Percentiles rank a stretch among this genome's conserved stretches.
Evolutionary conservation across 2,113 vertebrate genomes (phyloP).

Genomic region (Corydoras sp.): DNA sequence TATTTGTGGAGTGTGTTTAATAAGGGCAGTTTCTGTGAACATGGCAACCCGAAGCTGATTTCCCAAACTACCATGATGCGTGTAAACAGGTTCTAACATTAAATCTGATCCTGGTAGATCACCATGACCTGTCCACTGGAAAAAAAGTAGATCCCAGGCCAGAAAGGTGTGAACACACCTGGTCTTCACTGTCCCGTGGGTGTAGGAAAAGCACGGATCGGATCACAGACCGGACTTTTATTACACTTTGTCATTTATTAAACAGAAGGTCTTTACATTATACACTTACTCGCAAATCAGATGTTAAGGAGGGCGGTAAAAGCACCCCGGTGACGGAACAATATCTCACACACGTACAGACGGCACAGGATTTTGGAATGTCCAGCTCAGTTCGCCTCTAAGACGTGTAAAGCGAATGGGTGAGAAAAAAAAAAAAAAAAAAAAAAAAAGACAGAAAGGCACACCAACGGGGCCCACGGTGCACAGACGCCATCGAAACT

Average conservation of each 20-base stretch:
- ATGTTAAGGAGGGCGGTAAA: conserved; percentile 74
- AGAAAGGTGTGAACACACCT: too few relatives aligned
- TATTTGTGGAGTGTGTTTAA: too few relatives aligned
- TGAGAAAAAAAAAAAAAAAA: conserved; percentile 69
- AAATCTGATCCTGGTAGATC: too few relatives aligned
- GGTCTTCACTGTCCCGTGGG: too few relatives aligned
- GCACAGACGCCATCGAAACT: conserved; percentile 56
- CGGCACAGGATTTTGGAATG: conserved; percentile 53
- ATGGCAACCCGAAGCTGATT: too few relatives aligned
- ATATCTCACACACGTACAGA: conserved; percentile 94
- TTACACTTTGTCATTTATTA: conserved; percentile 86
- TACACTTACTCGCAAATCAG: conserved; percentile 89
- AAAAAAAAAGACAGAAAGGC: conserved; percentile 66
- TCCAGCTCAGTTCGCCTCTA: conserved; percentile 73
- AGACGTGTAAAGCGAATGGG: conserved; percentile 76
- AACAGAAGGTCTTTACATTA: conserved; percentile 86
- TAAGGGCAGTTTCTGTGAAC: too few relatives aligned
- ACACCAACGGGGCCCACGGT: conserved; percentile 73
- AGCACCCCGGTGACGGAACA: conserved; percentile 86
- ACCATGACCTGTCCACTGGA: too few relatives aligned
- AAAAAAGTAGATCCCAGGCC: too few relatives aligned
- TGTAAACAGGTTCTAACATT: too few relatives aligned
- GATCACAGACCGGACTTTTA: conserved; percentile 55
- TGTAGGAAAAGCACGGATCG: too few relatives aligned
- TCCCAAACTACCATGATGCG: too few relatives aligned